Conservation (phyloP, 2,888 invertebrate species). For the Eupithecia subumbrata region DNA sequence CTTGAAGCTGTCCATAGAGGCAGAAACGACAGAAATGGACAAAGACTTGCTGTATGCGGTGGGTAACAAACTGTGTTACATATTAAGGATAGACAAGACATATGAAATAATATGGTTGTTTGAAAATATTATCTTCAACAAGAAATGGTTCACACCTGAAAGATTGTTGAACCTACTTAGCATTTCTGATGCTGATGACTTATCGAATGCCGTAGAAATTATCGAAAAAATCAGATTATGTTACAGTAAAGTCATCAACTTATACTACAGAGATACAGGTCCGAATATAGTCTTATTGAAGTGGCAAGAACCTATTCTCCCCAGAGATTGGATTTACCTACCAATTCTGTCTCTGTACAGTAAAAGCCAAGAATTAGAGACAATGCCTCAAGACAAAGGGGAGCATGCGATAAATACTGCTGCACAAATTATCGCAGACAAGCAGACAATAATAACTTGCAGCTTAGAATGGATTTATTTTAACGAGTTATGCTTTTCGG, state of each 20-base stretch:
- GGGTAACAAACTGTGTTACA: conserved; percentile 85
- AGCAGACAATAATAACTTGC: conserved; percentile 75
- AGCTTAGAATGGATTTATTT: conserved; percentile 86
- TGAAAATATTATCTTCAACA: conserved; percentile 85
- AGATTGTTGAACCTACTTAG: conserved; percentile 82
- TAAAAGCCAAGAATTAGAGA: conserved; percentile 70
- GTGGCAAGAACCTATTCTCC: conserved; percentile 87
- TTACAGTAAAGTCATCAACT: conserved; percentile 72
- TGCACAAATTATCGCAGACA: conserved; percentile 61
- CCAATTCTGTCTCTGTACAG: conserved; percentile 86
- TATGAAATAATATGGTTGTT: conserved; percentile 84
- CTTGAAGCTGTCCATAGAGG: conserved; percentile 69
- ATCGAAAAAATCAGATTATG: conserved; percentile 73
- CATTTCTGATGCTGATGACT: conserved; percentile 71
- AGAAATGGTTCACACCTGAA: conserved; percentile 84
- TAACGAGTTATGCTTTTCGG: conserved; percentile 85
- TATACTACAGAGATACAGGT: conserved; percentile 60
- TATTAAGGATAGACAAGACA: conserved; percentile 84
- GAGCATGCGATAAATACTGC: conserved; percentile 64
- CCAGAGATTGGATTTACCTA: conserved; percentile 92
- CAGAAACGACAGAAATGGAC: conserved; percentile 67
- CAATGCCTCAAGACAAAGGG: conserved; percentile 51
- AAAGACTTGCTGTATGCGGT: conserved; percentile 82
- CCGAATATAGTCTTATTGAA: conserved; percentile 73
- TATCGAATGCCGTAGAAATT: conserved; percentile 67